phyloP scores from a whole-genome alignment of 1,140 invertebrate species.

The Pseudomyrmex gracilis region DNA sequence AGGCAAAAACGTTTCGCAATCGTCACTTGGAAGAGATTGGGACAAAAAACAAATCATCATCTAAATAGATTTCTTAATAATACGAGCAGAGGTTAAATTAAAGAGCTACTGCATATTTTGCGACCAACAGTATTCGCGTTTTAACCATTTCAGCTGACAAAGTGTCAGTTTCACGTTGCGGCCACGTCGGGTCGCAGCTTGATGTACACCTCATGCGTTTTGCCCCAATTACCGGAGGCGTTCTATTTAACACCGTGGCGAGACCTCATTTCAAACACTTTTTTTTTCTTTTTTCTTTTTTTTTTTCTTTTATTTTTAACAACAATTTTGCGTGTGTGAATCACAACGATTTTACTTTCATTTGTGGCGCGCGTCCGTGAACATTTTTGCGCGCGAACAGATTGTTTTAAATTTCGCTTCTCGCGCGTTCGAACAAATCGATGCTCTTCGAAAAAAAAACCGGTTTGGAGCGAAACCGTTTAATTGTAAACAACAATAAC shows the following conservation, averaged over 20 bases:
- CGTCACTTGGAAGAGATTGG: not conserved
- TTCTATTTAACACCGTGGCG: constrained; percentile 26
- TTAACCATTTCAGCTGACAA: constrained; percentile 43
- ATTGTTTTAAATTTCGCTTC: not conserved
- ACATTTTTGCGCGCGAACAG: not conserved
- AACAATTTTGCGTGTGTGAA: not conserved
- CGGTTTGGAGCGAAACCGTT: too few relatives aligned
- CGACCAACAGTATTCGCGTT: constrained; percentile 32
- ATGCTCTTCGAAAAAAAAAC: too few relatives aligned
- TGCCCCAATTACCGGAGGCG: constrained; percentile 28
- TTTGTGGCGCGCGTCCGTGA: not conserved
- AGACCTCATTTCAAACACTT: not conserved
- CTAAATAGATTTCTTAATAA: constrained; percentile 15
- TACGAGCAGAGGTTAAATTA: constrained; percentile 23
- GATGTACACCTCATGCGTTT: constrained; percentile 21
- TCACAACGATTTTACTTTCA: not conserved
- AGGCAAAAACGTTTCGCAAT: not conserved
- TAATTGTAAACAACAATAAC: too few relatives aligned
- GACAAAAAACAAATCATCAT: constrained; percentile 21
- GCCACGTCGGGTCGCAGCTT: not conserved
- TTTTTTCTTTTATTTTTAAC: not conserved
- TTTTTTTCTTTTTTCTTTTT: not conserved
- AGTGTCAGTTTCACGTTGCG: constrained; percentile 49
- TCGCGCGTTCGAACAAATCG: not conserved
- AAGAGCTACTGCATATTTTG: constrained; percentile 37